These are phyloP conservation scores for Microtus ochrogaster DNA, from an alignment of 2,113 vertebrate species.

Conservation along the genomic window DNA sequence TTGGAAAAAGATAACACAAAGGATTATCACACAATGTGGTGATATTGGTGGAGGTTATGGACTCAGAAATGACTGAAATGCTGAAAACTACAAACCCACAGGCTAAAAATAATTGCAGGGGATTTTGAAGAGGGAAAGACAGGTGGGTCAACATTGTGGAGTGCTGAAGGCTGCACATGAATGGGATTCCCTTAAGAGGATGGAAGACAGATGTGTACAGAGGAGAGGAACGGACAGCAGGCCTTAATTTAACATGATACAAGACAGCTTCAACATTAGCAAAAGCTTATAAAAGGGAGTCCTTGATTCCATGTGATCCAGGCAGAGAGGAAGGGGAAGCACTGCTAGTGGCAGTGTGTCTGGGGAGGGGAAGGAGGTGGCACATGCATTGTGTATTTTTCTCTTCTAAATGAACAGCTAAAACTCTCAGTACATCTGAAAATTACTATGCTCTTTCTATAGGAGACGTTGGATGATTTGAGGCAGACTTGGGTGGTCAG, in stretches of 20 bases:
- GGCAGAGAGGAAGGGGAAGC: not conserved
- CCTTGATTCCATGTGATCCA: not conserved
- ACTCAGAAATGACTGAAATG: not conserved
- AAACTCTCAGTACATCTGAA: not conserved
- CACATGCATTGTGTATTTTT: not conserved
- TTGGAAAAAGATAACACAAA: slow-evolving; percentile 67
- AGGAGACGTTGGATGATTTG: slow-evolving; percentile 23
- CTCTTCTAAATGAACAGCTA: not conserved
- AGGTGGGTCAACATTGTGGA: not conserved
- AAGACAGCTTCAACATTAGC: not conserved
- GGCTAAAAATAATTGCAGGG: slow-evolving; percentile 39
- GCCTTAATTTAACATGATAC: not conserved
- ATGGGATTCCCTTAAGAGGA: not conserved
- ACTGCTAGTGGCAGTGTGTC: not conserved
- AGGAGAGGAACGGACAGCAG: not conserved
- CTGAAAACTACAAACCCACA: slow-evolving; percentile 25
- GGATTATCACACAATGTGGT: slow-evolving; percentile 66
- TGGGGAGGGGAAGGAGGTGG: no score
- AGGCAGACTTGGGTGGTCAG: not conserved
- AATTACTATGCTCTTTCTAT: not conserved
- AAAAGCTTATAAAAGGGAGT: not conserved
- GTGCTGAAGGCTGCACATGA: not conserved
- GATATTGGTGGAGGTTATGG: slow-evolving; percentile 28
- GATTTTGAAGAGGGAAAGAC: slow-evolving; percentile 37
- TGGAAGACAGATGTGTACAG: slow-evolving; percentile 4